Evolutionary conservation across 2,797 vertebrate species (phyloP), one percentile per base, ranked within the genome.

Genomic region (Mormyrops attenuatus): DNA sequence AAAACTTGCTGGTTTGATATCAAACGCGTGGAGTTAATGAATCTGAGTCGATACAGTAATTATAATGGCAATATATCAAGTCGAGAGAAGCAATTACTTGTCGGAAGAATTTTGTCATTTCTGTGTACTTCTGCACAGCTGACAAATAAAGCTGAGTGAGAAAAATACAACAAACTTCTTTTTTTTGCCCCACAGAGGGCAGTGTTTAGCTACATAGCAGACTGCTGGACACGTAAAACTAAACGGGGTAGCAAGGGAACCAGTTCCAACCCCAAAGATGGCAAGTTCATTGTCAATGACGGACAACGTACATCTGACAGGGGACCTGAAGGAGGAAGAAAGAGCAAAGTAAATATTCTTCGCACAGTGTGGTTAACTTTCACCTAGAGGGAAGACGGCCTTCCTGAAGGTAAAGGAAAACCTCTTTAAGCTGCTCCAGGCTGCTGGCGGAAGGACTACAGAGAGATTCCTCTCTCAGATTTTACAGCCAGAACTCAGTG

Each of bases 161-260:
- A 41, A 30, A 57, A 82, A 90, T 53, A 41, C 80, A 91, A 60
- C 22, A 80, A 66, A 66, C 26, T 66, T 66, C 7, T 55, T 55
- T 84, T 86, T 63, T 15, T 44, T 50, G 82, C 87, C 93, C 95
- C 92, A 88, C 86, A 93, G 95, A 93, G 93, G 91, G 94, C 94
- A 93, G 90, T 92, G 92, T 90, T 53, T 88, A 20, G 82, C 91
- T 89, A 90, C 88, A 80, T 57, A 89, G 77, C 6, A 60, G 26
- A 26, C 60, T 60, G 5, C 11, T 17, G 15, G 3, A 85, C 22
- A 85, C n/a, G n/a, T 87, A 60, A 55, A 44, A 3, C 73, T 88
- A 53, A 85, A 30, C 53, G 20, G 13, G n/a, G 44, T 85, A n/a
- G 41, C 6, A 85, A 50, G 82, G 20, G 82, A 52, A 26, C 82